Conservation (phyloP, 1,140 invertebrate species). For the Rhopalosiphum padi region DNA sequence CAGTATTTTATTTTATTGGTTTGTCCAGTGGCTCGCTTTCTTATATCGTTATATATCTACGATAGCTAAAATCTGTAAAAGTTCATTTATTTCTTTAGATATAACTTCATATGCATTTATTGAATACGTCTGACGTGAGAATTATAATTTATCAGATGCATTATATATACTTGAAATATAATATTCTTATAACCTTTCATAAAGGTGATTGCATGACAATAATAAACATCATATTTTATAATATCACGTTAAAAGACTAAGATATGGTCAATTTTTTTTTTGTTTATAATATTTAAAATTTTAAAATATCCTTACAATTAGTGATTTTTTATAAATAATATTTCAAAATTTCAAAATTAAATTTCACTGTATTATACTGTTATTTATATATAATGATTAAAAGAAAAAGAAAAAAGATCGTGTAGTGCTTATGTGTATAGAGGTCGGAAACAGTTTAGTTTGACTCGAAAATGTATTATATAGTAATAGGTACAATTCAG, state of each 20-base stretch:
- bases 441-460: no score
- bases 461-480: no score
- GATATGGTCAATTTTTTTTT: no score
- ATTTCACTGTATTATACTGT: no score
- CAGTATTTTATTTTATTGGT: background rate
- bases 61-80: background rate
- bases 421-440: background rate
- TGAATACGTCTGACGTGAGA: background rate
- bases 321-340: no score
- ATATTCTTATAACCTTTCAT: background rate
- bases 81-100: background rate
- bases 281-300: no score
- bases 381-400: no score
- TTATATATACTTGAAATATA: background rate
- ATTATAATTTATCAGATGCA: background rate
- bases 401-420: no score
- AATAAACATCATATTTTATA: background rate
- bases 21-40: background rate
- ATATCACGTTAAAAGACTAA: no score
- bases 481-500: no score
- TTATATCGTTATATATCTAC: background rate
- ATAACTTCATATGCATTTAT: background rate
- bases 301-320: no score
- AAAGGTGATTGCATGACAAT: background rate
- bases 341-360: no score